Evolutionary conservation across 2,888 invertebrate genomes (phyloP).

Genomic region (Gastracanthus pulcherrimus): DNA sequence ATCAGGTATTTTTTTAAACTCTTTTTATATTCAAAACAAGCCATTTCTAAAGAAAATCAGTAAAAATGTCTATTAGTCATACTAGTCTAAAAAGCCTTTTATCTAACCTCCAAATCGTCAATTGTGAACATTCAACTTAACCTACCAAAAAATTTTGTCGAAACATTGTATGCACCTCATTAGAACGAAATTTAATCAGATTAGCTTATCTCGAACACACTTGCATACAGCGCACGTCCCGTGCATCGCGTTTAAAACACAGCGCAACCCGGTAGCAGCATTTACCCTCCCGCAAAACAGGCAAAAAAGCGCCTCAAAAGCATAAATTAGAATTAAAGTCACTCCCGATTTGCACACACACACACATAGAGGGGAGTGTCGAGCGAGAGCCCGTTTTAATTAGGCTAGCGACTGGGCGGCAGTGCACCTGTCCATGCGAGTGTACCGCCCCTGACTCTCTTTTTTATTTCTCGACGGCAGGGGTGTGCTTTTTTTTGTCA

Average conservation of each 20-base stretch:
- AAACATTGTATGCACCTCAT: neutral
- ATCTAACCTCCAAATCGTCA: too few species aligned
- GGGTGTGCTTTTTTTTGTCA: too few species aligned
- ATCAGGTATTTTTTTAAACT: too few species aligned
- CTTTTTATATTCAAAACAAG: too few species aligned
- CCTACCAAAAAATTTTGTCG: too few species aligned
- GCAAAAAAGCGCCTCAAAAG: neutral
- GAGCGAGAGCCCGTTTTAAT: constrained; percentile 6
- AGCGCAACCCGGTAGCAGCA: too few species aligned
- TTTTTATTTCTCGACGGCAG: neutral
- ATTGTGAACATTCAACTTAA: neutral
- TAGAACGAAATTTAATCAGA: neutral
- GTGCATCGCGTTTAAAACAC: too few species aligned
- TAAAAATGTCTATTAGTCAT: too few species aligned
- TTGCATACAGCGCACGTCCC: too few species aligned
- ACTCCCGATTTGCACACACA: neutral
- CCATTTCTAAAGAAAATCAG: too few species aligned
- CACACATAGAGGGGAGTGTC: neutral
- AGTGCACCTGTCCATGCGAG: constrained; percentile 6
- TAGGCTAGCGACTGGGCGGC: neutral
- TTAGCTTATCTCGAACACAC: neutral
- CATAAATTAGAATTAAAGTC: constrained; percentile 16
- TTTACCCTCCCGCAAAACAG: too few species aligned
- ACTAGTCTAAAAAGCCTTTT: too few species aligned
- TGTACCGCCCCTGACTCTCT: neutral